These are phyloP conservation scores for Nysson spinosus DNA, from an alignment of 2,888 invertebrate species.

Conservation along the genomic window DNA sequence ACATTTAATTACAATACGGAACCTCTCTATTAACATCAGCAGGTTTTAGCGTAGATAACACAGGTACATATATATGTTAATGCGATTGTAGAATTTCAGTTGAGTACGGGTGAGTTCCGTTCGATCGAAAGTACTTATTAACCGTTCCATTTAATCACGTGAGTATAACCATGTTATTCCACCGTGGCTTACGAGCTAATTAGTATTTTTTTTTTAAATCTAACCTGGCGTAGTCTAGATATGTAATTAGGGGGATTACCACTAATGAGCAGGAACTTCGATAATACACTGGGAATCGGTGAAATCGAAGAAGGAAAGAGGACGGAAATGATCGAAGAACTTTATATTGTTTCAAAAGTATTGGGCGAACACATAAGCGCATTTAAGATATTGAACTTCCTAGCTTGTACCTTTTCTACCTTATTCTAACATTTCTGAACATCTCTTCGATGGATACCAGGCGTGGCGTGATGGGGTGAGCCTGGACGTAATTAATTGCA, in stretches of 20 bases:
- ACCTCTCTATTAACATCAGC: conserved; percentile 1
- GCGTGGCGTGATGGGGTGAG: conserved; percentile 49
- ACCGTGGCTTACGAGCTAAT: conserved; percentile 4
- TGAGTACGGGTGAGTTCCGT: background rate
- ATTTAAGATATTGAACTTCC: conserved; percentile 66
- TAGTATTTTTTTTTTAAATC: conserved; percentile 1
- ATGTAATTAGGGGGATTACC: conserved; percentile 25
- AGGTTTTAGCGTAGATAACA: conserved; percentile 4
- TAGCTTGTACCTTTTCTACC: conserved; percentile 27
- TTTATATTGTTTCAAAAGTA: conserved; percentile 37
- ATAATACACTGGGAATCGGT: background rate
- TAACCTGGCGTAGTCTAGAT: background rate
- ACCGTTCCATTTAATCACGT: conserved; percentile 1
- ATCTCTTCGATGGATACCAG: conserved; percentile 49
- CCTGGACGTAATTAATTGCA: conserved; percentile 72
- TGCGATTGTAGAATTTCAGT: conserved; percentile 14
- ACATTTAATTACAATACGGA: conserved; percentile 20
- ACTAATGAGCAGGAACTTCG: background rate
- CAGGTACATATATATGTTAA: conserved; percentile 6
- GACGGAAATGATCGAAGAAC: conserved; percentile 8
- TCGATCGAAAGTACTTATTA: conserved; percentile 10
- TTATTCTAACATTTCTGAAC: conserved; percentile 48
- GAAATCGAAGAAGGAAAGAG: background rate
- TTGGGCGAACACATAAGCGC: conserved; percentile 62
- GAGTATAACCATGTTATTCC: background rate